Evolutionary conservation across 2,113 vertebrate species (phyloP).

Genomic region (Acrocephalus arundinaceus): DNA sequence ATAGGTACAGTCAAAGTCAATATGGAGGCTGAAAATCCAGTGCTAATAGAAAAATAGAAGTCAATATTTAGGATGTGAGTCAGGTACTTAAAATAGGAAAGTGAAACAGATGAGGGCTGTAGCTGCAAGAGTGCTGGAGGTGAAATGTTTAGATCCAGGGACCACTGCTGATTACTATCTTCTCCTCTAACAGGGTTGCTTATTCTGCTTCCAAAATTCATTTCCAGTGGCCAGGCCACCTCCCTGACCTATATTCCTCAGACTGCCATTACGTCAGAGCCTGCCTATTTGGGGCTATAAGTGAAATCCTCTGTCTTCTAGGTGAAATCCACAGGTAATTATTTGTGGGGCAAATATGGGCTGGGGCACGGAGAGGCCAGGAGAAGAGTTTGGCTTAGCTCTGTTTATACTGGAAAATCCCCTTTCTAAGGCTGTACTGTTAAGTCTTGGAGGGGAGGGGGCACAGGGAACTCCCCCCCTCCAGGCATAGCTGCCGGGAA

Average conservation of each 20-base stretch:
- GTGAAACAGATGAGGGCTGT: constrained; percentile 73
- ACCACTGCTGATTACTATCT: constrained; percentile 69
- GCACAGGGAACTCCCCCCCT: constrained; percentile 18
- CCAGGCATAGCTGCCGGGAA: neutral
- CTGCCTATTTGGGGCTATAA: constrained; percentile 65
- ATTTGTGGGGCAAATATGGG: constrained; percentile 45
- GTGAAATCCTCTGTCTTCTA: constrained; percentile 61
- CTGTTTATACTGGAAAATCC: constrained; percentile 69
- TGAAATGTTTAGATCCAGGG: constrained; percentile 67
- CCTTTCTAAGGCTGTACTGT: constrained; percentile 59
- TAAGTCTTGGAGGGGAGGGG: constrained; percentile 14
- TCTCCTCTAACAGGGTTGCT: constrained; percentile 68
- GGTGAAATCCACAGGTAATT: constrained; percentile 61
- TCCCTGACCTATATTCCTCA: constrained; percentile 75
- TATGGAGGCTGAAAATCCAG: constrained; percentile 78
- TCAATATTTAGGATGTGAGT: constrained; percentile 82
- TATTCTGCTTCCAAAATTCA: constrained; percentile 54
- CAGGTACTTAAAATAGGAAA: constrained; percentile 79
- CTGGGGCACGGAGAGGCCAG: constrained; percentile 59
- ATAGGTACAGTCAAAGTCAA: constrained; percentile 81
- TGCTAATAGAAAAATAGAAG: constrained; percentile 82
- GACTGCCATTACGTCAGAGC: constrained; percentile 61
- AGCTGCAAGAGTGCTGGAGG: constrained; percentile 71
- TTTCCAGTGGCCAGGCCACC: constrained; percentile 69
- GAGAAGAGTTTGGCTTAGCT: constrained; percentile 54